Evolutionary conservation across 2,797 vertebrate species (phyloP), one percentile per base, ranked within the genome.

Genomic region (Crocidura indochinensis): DNA sequence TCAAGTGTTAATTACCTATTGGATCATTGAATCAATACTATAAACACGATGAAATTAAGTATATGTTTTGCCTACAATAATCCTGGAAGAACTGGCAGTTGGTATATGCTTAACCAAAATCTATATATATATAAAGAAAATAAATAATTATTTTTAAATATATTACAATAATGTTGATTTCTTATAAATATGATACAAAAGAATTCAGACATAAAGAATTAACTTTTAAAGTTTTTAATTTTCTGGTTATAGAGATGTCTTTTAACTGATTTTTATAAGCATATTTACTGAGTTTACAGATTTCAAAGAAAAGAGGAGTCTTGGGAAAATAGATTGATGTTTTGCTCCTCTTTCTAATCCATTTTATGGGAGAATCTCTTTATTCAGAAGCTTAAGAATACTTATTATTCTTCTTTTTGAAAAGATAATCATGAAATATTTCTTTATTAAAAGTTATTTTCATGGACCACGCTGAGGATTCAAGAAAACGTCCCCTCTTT

Each of bases 231-330:
- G 8, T 31, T 69, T 29, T 69, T 29, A 69, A 69, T 17, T 92
- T 71, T 83, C 81, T 68, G 81, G 72, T 75, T 49, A 2, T 44
- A 64, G 64, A 71, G 31, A 75, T 64, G 27, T 88, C 47, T 83
- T 94, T 72, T 72, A 38, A 38, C 38, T 38, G 47, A 77, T 80
- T 89, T 72, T 87, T 72, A 49, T 53, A 87, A 90, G 62, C 44
- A 62, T 46, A 17, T 78, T 68, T 79, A 72, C 24, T 67, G 64
- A 91, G 38, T 27, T 75, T 80, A 90, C 71, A 82, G 51, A 82
- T 93, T 65, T 82, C 20, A 20, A 88, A 15, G 38, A 46, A 87
- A 82, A 60, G 31, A 38, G 38, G 38, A 38, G 29, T n/a, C 14
- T 78, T 93, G 86, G 72, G 75, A 82, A 20, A 29, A 17, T 26